Evolutionary conservation across 2,888 invertebrate genomes (phyloP).

Genomic region (Ypsolopha sequella): DNA sequence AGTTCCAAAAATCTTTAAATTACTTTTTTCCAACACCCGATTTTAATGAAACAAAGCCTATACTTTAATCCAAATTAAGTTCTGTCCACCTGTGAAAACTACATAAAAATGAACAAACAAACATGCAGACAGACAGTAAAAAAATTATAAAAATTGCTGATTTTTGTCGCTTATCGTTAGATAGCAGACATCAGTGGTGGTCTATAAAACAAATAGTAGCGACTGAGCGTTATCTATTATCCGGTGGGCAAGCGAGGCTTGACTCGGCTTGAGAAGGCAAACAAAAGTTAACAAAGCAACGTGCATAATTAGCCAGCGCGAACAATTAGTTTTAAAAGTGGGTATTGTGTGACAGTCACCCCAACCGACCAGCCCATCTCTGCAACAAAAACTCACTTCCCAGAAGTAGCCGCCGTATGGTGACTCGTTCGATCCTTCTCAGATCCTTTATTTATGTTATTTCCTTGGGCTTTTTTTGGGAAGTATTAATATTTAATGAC

Average conservation of each 20-base stretch:
- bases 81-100: too few relatives aligned
- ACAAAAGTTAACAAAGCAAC: conserved; percentile 9
- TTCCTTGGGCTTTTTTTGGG: not conserved
- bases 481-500: not conserved
- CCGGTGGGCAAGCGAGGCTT: not conserved
- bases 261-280: not conserved
- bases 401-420: not conserved
- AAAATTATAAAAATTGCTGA: too few relatives aligned
- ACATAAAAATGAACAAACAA: too few relatives aligned
- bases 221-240: not conserved
- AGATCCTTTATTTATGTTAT: not conserved
- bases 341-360: conserved; percentile 6
- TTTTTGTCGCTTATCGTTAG: too few relatives aligned
- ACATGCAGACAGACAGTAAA: too few relatives aligned
- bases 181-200: conserved; percentile 2
- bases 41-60: too few relatives aligned
- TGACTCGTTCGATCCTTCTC: not conserved
- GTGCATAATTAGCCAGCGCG: conserved; percentile 15
- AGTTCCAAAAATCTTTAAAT: too few relatives aligned
- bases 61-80: too few relatives aligned
- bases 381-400: conserved; percentile 1
- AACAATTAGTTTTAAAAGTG: conserved; percentile 15
- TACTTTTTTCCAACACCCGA: too few relatives aligned
- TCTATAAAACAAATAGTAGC: conserved; percentile 3
- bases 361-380: not conserved